Evolutionary conservation across 2,113 vertebrate species (phyloP), one percentile per base, ranked within the genome.

Genomic region (Hippocampus abdominalis): DNA sequence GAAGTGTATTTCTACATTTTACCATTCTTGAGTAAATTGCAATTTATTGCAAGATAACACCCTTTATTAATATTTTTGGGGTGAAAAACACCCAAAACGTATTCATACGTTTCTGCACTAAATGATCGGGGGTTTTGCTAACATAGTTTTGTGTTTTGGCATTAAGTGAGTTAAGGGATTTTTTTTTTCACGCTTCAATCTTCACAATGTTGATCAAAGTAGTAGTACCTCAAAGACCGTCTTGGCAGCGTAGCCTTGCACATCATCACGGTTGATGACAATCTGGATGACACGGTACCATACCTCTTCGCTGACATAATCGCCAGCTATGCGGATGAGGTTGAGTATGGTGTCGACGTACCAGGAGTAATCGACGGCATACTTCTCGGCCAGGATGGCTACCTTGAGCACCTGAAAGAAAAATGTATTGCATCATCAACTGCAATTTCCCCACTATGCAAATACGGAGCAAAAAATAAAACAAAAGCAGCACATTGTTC

Each of bases 221-320:
- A 12, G 48, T 1, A 5, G 9, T 82, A 97, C 95, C 94, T 97
- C 95, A 68, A 97, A 97, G 20, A 97, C 95, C 0, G 95, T 97
- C 92, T 97, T 97, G 75, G 95, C 95, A 0, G 95, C 95, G 0
- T 97, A 97, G 70, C 95, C 95, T 84, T 97, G 95, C 44, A 97
- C 95, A 0, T 96, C 95, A 0, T 96, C 95, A 0, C 95, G 89
- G 83, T 97, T 97, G 88, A 95, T 97, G 85, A 97, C 95, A 0
- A 97, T 97, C 91, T 97, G 95, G 71, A 97, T 95, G 84, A 97
- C 95, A 0, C 95, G 93, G 67, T 96, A 97, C 95, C 95, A 97
- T 74, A 97, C 95, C 78, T 97, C 95, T 78, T 97, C 95, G 0
- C 95, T 97, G 84, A 97, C 95, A 0, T 97, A 96, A 88, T 97